Percentiles rank a stretch among this genome's conserved stretches.
phyloP scores from a whole-genome alignment of 2,888 invertebrate species.

The Diaprepes abbreviatus region DNA sequence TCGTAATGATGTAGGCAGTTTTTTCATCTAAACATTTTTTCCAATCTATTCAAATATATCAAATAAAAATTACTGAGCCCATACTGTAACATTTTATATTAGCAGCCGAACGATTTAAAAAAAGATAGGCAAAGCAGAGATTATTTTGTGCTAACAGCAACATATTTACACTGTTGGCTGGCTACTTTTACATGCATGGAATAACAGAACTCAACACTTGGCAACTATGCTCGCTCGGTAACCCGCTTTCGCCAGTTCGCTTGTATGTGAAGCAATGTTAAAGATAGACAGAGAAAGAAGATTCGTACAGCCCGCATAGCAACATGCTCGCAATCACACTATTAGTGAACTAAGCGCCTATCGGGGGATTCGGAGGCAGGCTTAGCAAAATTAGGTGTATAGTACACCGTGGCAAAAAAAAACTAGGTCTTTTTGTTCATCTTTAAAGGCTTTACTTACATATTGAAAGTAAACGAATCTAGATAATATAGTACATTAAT shows the following conservation, averaged over 20 bases:
- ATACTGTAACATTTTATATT: background rate
- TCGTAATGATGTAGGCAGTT: too few species aligned
- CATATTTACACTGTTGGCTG: background rate
- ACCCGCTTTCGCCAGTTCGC: conserved; percentile 47
- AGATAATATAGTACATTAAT: too few species aligned
- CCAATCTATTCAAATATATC: too few species aligned
- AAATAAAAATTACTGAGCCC: background rate
- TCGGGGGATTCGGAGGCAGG: conserved; percentile 54
- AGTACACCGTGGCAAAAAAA: conserved; percentile 49
- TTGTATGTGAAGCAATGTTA: conserved; percentile 36
- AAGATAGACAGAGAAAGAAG: conserved; percentile 51
- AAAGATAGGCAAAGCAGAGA: background rate
- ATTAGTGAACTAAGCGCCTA: conserved; percentile 57
- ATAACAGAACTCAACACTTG: conserved; percentile 23
- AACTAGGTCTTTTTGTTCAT: too few species aligned
- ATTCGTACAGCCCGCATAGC: conserved; percentile 58
- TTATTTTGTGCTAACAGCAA: background rate
- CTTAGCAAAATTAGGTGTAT: conserved; percentile 57
- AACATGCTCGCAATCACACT: conserved; percentile 55
- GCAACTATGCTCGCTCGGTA: conserved; percentile 43
- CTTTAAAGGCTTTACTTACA: too few species aligned
- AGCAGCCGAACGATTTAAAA: conserved; percentile 1
- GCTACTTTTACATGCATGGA: background rate
- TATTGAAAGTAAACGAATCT: too few species aligned
- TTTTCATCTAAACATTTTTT: too few species aligned